phyloP scores from a whole-genome alignment of 2,888 invertebrate species.

The Argyra leucocephala region DNA sequence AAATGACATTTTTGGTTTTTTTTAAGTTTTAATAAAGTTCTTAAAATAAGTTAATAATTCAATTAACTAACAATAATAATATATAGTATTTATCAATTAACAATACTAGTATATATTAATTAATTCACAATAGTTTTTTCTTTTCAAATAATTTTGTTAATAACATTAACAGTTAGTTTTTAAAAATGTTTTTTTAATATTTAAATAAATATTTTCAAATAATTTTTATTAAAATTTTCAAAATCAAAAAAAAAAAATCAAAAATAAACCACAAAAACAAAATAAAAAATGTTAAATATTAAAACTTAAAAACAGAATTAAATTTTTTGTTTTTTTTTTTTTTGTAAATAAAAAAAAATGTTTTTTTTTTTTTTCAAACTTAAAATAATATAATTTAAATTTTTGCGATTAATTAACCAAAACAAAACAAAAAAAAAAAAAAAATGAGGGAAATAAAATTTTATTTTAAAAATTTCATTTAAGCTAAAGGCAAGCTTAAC shows the following conservation, averaged over 20 bases:
- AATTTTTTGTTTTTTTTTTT: not conserved
- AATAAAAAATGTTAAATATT: not conserved
- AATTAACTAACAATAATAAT: not conserved
- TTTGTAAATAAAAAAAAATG: not conserved
- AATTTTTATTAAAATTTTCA: not conserved
- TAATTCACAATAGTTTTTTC: too few species aligned
- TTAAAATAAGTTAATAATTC: not conserved
- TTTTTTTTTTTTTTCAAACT: not conserved
- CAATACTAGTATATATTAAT: not conserved
- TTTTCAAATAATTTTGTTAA: too few species aligned
- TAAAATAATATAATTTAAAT: not conserved
- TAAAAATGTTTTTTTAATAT: too few species aligned
- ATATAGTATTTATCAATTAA: not conserved
- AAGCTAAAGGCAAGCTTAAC: not conserved
- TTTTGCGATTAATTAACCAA: not conserved
- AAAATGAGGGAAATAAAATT: too few species aligned
- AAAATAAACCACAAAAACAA: not conserved
- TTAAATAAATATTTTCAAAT: not conserved
- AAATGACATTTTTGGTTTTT: constrained; percentile 33
- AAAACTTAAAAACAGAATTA: not conserved
- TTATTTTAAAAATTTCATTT: not conserved
- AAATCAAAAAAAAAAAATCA: not conserved
- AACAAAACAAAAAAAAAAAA: not conserved
- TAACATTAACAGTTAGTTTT: not conserved
- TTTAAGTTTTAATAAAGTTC: not conserved